Base-by-base conservation (phyloP, 1,140 invertebrate genomes). In the Drosophila takahashii region DNA sequence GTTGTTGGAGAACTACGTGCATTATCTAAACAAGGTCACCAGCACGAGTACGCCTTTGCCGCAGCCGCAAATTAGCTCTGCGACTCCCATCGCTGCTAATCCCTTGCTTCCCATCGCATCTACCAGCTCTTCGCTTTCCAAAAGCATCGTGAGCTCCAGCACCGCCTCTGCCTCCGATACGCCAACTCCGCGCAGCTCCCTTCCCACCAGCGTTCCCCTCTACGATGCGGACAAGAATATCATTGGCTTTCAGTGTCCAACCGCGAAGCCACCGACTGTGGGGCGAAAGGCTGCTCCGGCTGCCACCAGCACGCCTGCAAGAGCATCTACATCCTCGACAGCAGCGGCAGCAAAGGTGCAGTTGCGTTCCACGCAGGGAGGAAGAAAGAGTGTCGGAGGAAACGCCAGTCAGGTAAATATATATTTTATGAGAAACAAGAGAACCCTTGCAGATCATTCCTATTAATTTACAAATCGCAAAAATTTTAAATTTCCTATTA, bases 1-100 rank as follows among this genome's bases (percentile, higher is more conserved):
- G 16, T 29, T 89, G n/a, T 48, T 89, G 6, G 80, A 89, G 48
- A 80, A 70, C 53, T 89, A 89, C 51, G 50, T 70, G 0, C 39
- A 73, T 44, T 74, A 83, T 42, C 7, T 89, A 0, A 78, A 77
- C 37, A 41, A 42, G 2, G 51, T 52, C 2, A 80, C 60, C 16
- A 69, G 50, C 37, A 37, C 27, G 10, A 27, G 32, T 4, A 18
- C 39, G 22, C 42, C 61, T 1, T 0, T 45, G 4, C 39, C 59
- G 8, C 4, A 51, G 13, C 5, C 32, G 0, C 45, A 27, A n/a
- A 6, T 15, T n/a, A 67, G 37, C 4, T 1, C 56, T 13, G 16
- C 39, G 7, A 18, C 16, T 15, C 16, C 32, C 4, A 13, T 5
- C 4, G n/a, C 36, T n/a, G 29, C 15, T 11, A 11, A 18, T 29